Base-by-base conservation (phyloP, 2,113 vertebrate genomes). In the Tragelaphus buxtoni region DNA sequence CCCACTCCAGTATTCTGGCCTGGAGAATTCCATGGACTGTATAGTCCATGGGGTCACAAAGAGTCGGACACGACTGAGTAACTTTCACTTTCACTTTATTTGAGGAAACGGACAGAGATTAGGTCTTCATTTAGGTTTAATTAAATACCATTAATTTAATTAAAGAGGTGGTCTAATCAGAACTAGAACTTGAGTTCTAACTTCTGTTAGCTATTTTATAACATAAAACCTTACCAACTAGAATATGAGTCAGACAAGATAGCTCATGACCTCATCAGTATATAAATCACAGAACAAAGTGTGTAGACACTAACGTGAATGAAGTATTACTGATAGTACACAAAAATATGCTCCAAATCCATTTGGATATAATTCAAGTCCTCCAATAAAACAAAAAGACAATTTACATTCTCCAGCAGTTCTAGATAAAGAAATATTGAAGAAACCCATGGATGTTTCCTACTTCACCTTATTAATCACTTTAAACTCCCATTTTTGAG, bases 391-490 rank as follows among this genome's bases (percentile, higher is more conserved):
- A 22, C 22, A 60, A 22, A 61, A 39, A 58, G 28, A 81, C 77
- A 79, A 35, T 39, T 92, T 58, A 91, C 35, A 79, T 72, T 93
- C 39, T n/a, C 63, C 14, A n/a, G 17, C 26, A 88, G 61, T 76
- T 28, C 12, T 22, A 87, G 76, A 88, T 47, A 88, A 56, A 97
- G 72, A 96, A 53, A 87, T 76, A 94, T 1, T 60, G 49, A 94
- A 90, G 81, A 85, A 94, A 56, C 7, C 22, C 18, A 56, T 4
- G 22, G 91, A 72, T 55, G n/a, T 39, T 95, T 92, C 58, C 35
- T 51, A 90, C 16, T 93, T 96, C 72, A 26, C 45, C 32, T 82
- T 81, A 93, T 93, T 96, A 93, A 96, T 90, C 94, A 91, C 24
- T 83, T 65, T 83, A 81, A 72, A 85, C 49, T 94, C 17, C 24